Evolutionary conservation across 2,888 invertebrate genomes (phyloP).

Genomic region (Crepidodera aurea): DNA sequence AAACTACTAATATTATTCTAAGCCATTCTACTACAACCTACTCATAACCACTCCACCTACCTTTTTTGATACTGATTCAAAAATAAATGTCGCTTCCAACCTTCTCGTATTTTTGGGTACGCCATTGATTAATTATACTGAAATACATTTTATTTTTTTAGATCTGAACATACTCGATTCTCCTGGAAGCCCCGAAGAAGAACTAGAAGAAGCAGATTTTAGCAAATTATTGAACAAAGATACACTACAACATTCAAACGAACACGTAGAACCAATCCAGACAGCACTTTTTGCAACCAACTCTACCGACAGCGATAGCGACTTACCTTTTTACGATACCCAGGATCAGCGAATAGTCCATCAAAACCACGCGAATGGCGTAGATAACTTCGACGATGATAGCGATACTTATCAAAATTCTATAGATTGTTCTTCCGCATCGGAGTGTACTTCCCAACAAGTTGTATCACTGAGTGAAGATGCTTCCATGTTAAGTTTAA

Average conservation of each 20-base stretch:
- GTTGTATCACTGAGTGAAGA: constrained; percentile 46
- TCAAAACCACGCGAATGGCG: constrained; percentile 23
- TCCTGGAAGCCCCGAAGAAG: constrained; percentile 75
- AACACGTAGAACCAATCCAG: constrained; percentile 49
- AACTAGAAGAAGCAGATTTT: constrained; percentile 48
- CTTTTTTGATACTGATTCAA: too few relatives aligned
- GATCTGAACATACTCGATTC: constrained; percentile 73
- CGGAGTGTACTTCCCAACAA: constrained; percentile 45
- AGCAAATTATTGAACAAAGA: constrained; percentile 58
- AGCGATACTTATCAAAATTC: constrained; percentile 39
- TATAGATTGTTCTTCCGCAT: constrained; percentile 43
- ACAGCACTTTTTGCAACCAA: constrained; percentile 46
- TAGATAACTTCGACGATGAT: constrained; percentile 9
- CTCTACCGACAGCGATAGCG: constrained; percentile 61
- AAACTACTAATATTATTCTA: too few relatives aligned
- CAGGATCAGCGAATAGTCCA: constrained; percentile 43
- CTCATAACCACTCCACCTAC: too few relatives aligned
- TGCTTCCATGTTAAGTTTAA: constrained; percentile 48
- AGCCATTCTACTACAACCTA: too few relatives aligned
- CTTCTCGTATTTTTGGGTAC: too few relatives aligned
- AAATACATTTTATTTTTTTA: constrained; percentile 46
- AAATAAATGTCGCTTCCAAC: neutral
- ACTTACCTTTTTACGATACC: constrained; percentile 64
- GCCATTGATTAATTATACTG: too few relatives aligned
- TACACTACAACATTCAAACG: constrained; percentile 55